Conservation (phyloP, 2,113 vertebrate species). For the Hemicordylus capensis region DNA sequence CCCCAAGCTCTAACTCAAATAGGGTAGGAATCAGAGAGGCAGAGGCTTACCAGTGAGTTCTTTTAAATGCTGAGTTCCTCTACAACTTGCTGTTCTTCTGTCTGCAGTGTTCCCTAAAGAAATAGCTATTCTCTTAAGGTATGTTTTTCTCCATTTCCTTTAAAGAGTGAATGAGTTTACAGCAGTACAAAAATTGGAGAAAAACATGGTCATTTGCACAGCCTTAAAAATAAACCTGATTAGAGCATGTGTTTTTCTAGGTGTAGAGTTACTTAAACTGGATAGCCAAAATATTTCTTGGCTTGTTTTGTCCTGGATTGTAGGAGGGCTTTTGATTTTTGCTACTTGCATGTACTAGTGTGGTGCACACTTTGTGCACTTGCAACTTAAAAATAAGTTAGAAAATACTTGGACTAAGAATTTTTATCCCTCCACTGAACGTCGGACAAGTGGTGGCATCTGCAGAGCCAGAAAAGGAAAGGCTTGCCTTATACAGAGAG, state of each 20-base stretch:
- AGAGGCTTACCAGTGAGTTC: neutral
- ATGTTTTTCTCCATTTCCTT: neutral
- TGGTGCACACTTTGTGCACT: neutral
- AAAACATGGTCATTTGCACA: constrained; percentile 55
- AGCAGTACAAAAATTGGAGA: constrained; percentile 29
- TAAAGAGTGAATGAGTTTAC: neutral
- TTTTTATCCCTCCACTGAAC: constrained; percentile 56
- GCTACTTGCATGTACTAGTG: neutral
- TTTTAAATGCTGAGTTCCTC: neutral
- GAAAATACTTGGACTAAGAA: constrained; percentile 61
- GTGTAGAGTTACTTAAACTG: constrained; percentile 57
- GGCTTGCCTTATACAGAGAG: constrained; percentile 87
- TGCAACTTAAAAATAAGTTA: constrained; percentile 48
- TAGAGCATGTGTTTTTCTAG: constrained; percentile 60
- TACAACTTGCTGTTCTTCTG: neutral
- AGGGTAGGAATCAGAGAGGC: neutral
- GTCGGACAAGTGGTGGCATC: constrained; percentile 69
- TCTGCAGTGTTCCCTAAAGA: neutral
- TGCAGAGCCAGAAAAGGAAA: constrained; percentile 74
- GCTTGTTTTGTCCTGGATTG: constrained; percentile 41
- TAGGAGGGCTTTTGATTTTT: constrained; percentile 25
- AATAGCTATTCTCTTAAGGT: neutral
- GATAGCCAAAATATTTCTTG: constrained; percentile 51
- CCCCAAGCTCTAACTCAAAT: neutral
- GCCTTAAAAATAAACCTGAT: constrained; percentile 59